Base-by-base conservation (phyloP, 2,888 invertebrate genomes). In the Serripes groenlandicus region DNA sequence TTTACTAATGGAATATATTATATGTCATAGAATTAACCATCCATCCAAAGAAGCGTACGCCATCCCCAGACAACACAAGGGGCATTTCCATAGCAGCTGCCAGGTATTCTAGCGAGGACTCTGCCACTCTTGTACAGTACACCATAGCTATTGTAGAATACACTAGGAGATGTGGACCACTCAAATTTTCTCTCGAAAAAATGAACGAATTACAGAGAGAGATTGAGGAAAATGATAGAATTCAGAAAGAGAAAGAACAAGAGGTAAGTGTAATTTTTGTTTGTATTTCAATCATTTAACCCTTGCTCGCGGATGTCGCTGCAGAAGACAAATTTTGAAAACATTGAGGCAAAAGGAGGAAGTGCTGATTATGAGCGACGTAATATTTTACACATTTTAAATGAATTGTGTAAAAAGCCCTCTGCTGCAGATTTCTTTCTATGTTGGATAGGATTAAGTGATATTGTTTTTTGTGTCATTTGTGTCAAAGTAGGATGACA, bases 121-220 rank as follows among this genome's bases (percentile, higher is more conserved):
- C 93, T 58, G 94, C 94, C 54, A 92, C 92, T 0, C 89, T 95
- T 68, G 94, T 95, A 23, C 92, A 94, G 81, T 95, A 94, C 89
- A 93, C 93, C 49, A 94, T 95, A n/a, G 94, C 94, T 52, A 94
- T 95, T 9, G 93, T 94, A 26, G 94, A 94, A 88, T 95, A 94
- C 91, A 92, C 94, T 0, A 88, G 91, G 35, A 87, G 93, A 26
- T 94, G 93, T 85, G 91, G 91, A 28, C 93, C 93, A 34, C 89
- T 94, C n/a, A 92, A 91, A 78, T 87, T 88, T 18, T 86, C 93
- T 5, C 78, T 93, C 35, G 94, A 94, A 81, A 87, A 90, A 26
- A 88, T 92, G 78, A 92, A 93, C 78, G 94, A 94, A 75, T 88
- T 94, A 64, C 88, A 93, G 86, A 78, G 93, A 64, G 94, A 94